Conservation (phyloP, 2,888 invertebrate species). For the Drosophila kambysellisi region DNA sequence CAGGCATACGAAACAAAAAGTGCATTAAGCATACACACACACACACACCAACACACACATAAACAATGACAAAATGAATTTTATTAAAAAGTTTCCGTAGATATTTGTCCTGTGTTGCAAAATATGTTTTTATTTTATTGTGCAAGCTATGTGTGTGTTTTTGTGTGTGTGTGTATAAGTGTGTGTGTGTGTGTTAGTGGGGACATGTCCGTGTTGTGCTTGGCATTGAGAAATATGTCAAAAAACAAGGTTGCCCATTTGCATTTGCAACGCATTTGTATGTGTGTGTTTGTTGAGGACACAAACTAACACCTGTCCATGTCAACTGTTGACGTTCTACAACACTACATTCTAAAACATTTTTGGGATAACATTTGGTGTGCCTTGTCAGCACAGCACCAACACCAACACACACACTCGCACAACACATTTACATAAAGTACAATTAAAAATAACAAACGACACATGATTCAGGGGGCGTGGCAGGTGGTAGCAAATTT, state of each 20-base stretch:
- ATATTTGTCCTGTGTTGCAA: constrained; percentile 44
- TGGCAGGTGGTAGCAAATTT: constrained; percentile 33
- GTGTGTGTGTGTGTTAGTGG: constrained; percentile 10
- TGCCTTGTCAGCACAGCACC: constrained; percentile 60
- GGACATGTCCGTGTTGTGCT: constrained; percentile 8
- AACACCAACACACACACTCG: constrained; percentile 11
- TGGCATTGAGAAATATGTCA: constrained; percentile 58
- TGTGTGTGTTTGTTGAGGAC: constrained; percentile 27
- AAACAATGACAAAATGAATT: constrained; percentile 42
- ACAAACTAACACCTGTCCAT: constrained; percentile 69
- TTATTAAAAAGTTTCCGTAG: constrained; percentile 58
- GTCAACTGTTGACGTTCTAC: constrained; percentile 61
- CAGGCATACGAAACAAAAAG: constrained; percentile 34
- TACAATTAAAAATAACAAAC: constrained; percentile 74
- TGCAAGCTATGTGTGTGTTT: constrained; percentile 5
- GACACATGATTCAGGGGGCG: neutral
- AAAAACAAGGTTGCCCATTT: constrained; percentile 51
- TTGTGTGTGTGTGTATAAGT: constrained; percentile 8
- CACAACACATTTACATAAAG: constrained; percentile 61
- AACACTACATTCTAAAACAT: constrained; percentile 56
- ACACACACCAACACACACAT: constrained; percentile 5
- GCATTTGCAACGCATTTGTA: constrained; percentile 39
- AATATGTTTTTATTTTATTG: constrained; percentile 44
- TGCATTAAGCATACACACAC: constrained; percentile 45
- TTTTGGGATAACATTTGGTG: constrained; percentile 48